Evolutionary conservation across 2,797 vertebrate genomes (phyloP).

Genomic region (Cryptoblepharus egeriae): DNA sequence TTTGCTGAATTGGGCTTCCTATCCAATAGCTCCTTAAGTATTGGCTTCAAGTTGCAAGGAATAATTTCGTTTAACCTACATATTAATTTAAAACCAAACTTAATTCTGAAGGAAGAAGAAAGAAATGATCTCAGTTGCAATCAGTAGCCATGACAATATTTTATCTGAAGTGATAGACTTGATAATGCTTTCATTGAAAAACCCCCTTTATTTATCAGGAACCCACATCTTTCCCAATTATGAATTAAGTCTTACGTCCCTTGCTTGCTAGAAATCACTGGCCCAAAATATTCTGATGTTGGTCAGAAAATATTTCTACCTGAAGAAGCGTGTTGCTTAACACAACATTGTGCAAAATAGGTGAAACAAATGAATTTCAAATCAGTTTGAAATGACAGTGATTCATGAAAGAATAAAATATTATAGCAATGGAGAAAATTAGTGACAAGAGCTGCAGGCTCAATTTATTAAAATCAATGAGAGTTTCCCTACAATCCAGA

Average conservation of each 20-base stretch:
- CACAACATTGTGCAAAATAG: background rate
- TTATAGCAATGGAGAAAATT: slow-evolving; percentile 1
- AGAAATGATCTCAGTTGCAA: background rate
- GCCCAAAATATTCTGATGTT: background rate
- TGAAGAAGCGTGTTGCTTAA: background rate
- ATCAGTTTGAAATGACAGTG: background rate
- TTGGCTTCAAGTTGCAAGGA: slow-evolving; percentile 1
- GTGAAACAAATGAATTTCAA: background rate
- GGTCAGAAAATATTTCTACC: slow-evolving; percentile 9
- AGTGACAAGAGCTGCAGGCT: background rate
- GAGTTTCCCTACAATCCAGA: too few relatives aligned
- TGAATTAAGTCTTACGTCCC: background rate
- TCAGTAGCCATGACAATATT: background rate
- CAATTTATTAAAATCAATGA: slow-evolving; percentile 1
- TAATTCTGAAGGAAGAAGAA: slow-evolving; percentile 9
- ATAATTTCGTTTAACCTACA: background rate
- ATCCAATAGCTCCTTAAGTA: background rate
- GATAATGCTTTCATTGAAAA: background rate
- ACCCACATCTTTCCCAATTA: background rate
- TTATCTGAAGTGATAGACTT: background rate
- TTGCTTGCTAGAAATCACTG: background rate
- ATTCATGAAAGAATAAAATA: background rate
- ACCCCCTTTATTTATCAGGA: slow-evolving; percentile 5
- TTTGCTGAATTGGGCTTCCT: background rate
- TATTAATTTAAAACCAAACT: background rate